A percentile compares a stretch with the other conserved stretches of the same genome.
These are phyloP conservation scores for Corythoichthys intestinalis DNA, from an alignment of 2,113 vertebrate species.

Conservation along the genomic window DNA sequence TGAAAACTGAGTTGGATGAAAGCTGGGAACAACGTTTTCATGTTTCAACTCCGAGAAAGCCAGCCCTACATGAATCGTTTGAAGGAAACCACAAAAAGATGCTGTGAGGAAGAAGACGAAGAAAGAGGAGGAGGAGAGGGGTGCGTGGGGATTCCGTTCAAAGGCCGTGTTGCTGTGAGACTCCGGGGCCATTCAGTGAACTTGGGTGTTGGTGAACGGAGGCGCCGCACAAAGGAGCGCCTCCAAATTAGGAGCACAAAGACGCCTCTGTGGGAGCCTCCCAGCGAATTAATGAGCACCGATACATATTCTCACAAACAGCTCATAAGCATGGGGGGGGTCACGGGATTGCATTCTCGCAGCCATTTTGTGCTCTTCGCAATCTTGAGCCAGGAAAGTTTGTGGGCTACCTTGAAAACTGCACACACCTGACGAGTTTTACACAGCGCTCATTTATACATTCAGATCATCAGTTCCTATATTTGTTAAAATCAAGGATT, in stretches of 20 bases:
- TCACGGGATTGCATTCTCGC: not conserved
- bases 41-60: not conserved
- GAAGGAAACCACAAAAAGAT: not conserved
- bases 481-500: not conserved
- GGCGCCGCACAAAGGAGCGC: constrained; percentile 66
- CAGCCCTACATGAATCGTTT: not conserved
- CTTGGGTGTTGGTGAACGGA: constrained; percentile 57
- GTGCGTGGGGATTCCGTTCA: constrained; percentile 54
- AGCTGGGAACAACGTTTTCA: not conserved
- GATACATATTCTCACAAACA: constrained; percentile 64
- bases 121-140: constrained; percentile 6
- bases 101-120: not conserved
- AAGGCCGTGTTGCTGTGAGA: constrained; percentile 50
- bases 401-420: not conserved
- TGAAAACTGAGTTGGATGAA: not conserved
- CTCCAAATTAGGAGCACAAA: constrained; percentile 72
- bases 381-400: not conserved
- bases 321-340: constrained; percentile 2
- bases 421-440: not conserved
- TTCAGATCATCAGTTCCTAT: not conserved
- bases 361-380: not conserved
- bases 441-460: too few species aligned
- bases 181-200: constrained; percentile 47
- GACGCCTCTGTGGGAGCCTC: constrained; percentile 66
- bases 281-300: constrained; percentile 68